Conservation (phyloP, 2,113 vertebrate species). For the cattle (Bos taurus) region ARS-UCD2.0 NC_037351.1:5957501-5958000, state of each 20-base stretch:
- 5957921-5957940: neutral
- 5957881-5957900: neutral
- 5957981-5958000: neutral
- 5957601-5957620: neutral
- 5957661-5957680: neutral
- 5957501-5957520: no score
- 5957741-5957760: accelerated
- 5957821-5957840: neutral
- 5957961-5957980: neutral
- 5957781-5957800: no score
- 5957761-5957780: no score
- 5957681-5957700: neutral
- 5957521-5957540: no score
- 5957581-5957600: neutral
- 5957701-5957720: neutral
- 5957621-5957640: neutral
- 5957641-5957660: neutral
- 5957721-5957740: neutral
- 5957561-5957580: neutral
- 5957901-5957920: neutral
- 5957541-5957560: neutral
- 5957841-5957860: no score
- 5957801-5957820: neutral
- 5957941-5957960: neutral
- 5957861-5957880: neutral